Evolutionary conservation across 2,797 vertebrate species (phyloP).

Genomic region (Myiothlypis coronata): DNA sequence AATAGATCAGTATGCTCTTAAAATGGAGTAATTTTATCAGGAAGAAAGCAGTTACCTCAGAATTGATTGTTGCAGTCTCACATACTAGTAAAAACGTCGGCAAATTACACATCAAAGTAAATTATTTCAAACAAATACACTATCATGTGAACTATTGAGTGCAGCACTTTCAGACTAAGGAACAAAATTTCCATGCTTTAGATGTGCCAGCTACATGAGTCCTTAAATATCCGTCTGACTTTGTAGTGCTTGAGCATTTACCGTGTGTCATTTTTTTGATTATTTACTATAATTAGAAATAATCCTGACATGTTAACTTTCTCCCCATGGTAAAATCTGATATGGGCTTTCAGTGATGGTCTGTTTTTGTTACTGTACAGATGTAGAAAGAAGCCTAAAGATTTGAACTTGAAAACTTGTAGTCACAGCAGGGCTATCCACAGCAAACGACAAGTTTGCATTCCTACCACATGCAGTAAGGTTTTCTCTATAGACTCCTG

Average conservation of each 20-base stretch:
- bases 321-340: background rate
- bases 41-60: background rate
- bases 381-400: background rate
- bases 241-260: background rate
- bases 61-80: background rate
- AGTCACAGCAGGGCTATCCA: conserved; percentile 62
- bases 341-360: background rate
- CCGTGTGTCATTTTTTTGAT: background rate
- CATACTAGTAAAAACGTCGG: background rate
- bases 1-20: background rate
- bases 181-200: background rate
- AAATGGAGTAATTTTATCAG: background rate
- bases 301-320: background rate
- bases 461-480: conserved; percentile 64
- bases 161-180: background rate
- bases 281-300: background rate
- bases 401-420: conserved; percentile 47
- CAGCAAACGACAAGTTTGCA: conserved; percentile 34
- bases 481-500: conserved; percentile 56
- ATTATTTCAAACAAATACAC: background rate
- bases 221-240: background rate
- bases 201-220: background rate
- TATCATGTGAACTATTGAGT: background rate
- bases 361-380: background rate
- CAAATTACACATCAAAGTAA: background rate